Evolutionary conservation across 2,113 vertebrate genomes (phyloP), one percentile per base, ranked within the genome.

Genomic region (Platycercus adscitus): DNA sequence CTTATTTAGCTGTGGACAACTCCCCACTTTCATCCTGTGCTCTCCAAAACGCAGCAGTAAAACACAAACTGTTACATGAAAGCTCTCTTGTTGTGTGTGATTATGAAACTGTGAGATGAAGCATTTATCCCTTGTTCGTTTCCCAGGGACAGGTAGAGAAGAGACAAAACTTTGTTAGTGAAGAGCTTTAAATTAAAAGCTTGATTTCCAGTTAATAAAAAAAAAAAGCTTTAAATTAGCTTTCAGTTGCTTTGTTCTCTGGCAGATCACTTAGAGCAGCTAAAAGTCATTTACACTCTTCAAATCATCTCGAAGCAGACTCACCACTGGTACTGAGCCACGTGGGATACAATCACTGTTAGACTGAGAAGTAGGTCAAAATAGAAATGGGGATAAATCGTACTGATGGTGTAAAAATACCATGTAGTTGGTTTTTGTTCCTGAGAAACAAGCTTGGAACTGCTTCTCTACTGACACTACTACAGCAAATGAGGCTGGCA

Each of bases 311-410:
- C 0, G 0, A 56, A 85, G 93, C 86, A 89, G 77, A n/a, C 69
- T 89, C 47, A 41, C 81, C 41, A 63, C 8, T 79, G 77, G 11
- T 85, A 76, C 81, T 92, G 63, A 89, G 78, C 56, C 91, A 82
- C 91, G 65, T 26, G 89, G 86, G 89, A 91, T n/a, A 41, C 3
- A 44, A 85, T 81, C 75, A 52, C 52, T 91, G 75, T 76, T 87
- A 87, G 66, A 69, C 63, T 76, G 92, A 93, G 93, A 96, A 93
- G 83, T 50, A 92, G 86, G 96, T 94, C 88, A 88, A 89, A 94
- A 81, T 0, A 95, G 77, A 93, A 84, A 93, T 8, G 41, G 65
- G 91, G 91, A 56, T 79, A 92, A 95, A 92, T 91, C 37, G 37
- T 17, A 64, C 28, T 50, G 80, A 82, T 61, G 61, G 92, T 75